Base-by-base conservation (phyloP, 2,888 invertebrate species). In the Omphaloscelis lunosa region DNA sequence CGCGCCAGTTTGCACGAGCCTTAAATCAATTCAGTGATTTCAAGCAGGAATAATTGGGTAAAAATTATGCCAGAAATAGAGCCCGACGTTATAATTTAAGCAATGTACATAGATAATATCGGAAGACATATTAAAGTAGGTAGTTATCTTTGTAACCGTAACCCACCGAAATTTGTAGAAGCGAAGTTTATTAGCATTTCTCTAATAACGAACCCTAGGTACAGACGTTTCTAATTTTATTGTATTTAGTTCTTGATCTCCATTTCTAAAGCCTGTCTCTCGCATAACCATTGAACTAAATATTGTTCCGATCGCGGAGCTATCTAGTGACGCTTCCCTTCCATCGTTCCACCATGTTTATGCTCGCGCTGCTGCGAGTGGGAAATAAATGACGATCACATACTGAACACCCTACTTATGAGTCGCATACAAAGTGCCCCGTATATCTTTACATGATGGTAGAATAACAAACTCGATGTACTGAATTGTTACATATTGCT, bases 381-480 rank as follows among this genome's bases (percentile, higher is more conserved):
- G 29, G 45, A 45, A 81, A 75, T 65, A 75, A 79, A 72, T 56
- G n/a, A 41, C 45, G 34, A 79, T 56, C 34, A 61, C 56, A 62
- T 23, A 23, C 41, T 67, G 15, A 34, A 51, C 12, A 29, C 48
- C 4, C 29, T n/a, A 79, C 71, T 72, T 79, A 65, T 20, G 41
- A 27, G 34, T 53, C 29, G 34, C 27, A 27, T 45, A 68, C 51
- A 51, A 61, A 68, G 11, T 51, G n/a, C 12, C 5, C n/a, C 17
- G 7, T 29, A 41, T 67, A 23, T 48, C 23, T 56, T 51, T 17
- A 23, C 27, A 76, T 2, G n/a, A 9, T 75, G 17, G 5, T 27
- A 1, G 45, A 45, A 45, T 75, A 34, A 34, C 17, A 15, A 11
- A 59, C 20, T 56, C 12, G 1, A 34, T 48, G 48, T 51, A 41